Evolutionary conservation across 2,888 invertebrate genomes (phyloP), one percentile per base, ranked within the genome.

Genomic region (Tineola bisselliella): DNA sequence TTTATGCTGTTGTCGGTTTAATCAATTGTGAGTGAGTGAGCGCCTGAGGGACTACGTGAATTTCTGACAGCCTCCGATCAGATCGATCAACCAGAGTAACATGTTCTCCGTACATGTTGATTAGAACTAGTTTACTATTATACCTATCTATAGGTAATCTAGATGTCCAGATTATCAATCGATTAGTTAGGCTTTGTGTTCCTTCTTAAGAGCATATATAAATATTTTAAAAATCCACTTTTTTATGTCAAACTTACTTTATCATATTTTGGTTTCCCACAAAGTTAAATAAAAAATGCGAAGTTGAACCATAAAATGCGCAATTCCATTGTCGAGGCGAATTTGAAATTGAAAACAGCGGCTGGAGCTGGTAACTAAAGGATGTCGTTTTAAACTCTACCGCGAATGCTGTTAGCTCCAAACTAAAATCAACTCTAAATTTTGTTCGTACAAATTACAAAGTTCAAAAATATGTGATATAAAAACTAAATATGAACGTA

Each of bases 301-400:
- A 58, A 58, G 58, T 33, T 58, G 31, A 58, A 33, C 58, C 58
- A 33, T 58, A 58, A 58, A 58, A 58, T 58, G 58, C 13, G 17
- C 58, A 58, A 33, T 76, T 75, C 74, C 74, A 75, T 75, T 75
- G 76, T 78, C 75, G 72, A 72, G 73, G 74, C 73, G 78, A 80
- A 81, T 79, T 79, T 79, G 74, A 80, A 82, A 82, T 81, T 81
- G 79, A 81, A 83, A 82, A 79, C 76, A 80, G 77, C 72, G 76
- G 76, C 38, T 75, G 72, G 72, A 70, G 67, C 68, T 67, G 69
- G 68, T 59, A 59, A 43, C 59, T 59, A 59, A 33, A 58, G 58
- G 58, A 33, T 58, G 33, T n/a, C 31, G 58, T 58, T 56, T 56
- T 56, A 56, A 30, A 38, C 38, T 38, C 6, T 38, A 38, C 56